Base-by-base conservation (phyloP, 1,140 invertebrate species). In the Hyles vespertilio region DNA sequence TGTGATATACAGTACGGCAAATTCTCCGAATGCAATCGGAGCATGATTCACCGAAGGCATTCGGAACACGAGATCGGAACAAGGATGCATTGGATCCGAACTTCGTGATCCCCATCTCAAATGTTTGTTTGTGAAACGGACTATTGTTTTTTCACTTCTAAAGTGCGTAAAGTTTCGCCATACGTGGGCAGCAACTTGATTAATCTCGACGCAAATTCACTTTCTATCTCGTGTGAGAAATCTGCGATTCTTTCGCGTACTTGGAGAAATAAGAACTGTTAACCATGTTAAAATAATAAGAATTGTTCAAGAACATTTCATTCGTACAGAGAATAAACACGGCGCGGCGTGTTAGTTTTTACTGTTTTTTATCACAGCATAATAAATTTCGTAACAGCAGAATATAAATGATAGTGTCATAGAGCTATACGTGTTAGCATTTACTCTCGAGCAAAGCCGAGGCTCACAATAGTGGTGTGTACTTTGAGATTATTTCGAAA, bases 21-120 rank as follows among this genome's bases (percentile, higher is more conserved):
- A 67, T 81, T 79, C 73, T 59, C 60, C 65, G 79, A 81, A 80
- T 70, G 69, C 66, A 75, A 74, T 77, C 70, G 67, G 67, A 65
- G 62, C 68, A 63, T 85, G 79, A 85, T 74, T 85, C 80, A 85
- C 67, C 69, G 51, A 8, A 44, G 53, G 11, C 36, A 54, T 54
- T 44, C 40, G 44, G 11, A 34, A 51, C 50, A n/a, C 44, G 48
- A 60, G 62, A 67, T 70, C 55, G 62, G 59, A 67, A 67, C 65
- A 67, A 63, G 61, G 74, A 67, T 63, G 59, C 58, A 68, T 63
- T 46, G 63, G 71, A 69, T 56, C 32, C 54, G 11, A 48, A 46
- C 34, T 44, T 47, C 45, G 54, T 48, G 46, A 56, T 56, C 46
- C 7, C 45, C 45, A 56, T 47, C 43, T 22, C 36, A 11, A 54